A percentile compares a stretch with the other conserved stretches of the same genome.
phyloP scores from a whole-genome alignment of 2,888 invertebrate genomes.

The Luperina nickerlii region DNA sequence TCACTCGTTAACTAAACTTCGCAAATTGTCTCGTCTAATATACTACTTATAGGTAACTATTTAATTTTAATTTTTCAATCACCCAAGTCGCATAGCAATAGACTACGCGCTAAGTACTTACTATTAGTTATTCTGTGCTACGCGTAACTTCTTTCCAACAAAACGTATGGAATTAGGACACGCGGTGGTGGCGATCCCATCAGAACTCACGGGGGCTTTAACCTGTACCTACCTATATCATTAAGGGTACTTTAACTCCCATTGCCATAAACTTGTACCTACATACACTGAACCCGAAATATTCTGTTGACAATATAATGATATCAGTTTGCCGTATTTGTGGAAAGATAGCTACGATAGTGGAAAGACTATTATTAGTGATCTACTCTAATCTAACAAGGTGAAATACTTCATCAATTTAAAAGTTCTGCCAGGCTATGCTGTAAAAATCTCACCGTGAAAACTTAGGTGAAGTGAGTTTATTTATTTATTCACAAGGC shows the following conservation, averaged over 20 bases:
- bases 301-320: slow-evolving; percentile 47
- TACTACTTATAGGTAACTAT: background rate
- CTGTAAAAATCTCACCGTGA: no score
- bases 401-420: slow-evolving; percentile 19
- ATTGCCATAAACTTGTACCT: slow-evolving; percentile 15
- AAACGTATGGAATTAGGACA: slow-evolving; percentile 36
- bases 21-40: background rate
- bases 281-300: slow-evolving; percentile 27
- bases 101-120: background rate
- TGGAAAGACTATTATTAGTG: slow-evolving; percentile 17
- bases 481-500: no score
- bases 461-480: no score
- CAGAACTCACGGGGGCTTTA: slow-evolving; percentile 28
- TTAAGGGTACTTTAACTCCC: slow-evolving; percentile 35
- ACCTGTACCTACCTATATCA: slow-evolving; percentile 27
- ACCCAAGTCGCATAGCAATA: background rate
- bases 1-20: background rate
- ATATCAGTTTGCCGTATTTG: slow-evolving; percentile 24
- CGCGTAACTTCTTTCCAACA: background rate
- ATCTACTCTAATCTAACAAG: slow-evolving; percentile 7
- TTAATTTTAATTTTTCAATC: background rate
- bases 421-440: background rate
- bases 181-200: slow-evolving; percentile 24
- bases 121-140: no score
- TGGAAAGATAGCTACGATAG: slow-evolving; percentile 4